Evolutionary conservation across 2,888 invertebrate species (phyloP).

Genomic region (Andrena praecox): DNA sequence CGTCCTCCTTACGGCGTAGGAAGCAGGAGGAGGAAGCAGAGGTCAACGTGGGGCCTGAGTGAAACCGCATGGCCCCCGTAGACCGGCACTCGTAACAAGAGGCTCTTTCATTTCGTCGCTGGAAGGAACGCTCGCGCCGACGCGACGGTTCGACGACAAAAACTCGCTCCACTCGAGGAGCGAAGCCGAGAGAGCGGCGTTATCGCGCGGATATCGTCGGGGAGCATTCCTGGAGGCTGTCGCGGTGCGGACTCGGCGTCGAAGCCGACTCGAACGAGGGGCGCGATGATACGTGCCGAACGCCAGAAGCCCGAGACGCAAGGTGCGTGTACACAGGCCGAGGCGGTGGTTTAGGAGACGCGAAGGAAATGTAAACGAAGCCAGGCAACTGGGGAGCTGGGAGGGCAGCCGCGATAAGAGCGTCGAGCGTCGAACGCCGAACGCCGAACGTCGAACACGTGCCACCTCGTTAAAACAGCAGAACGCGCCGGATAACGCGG

Average conservation of each 20-base stretch:
- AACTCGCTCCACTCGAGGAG: conserved; percentile 19
- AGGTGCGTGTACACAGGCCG: neutral
- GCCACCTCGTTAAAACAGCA: conserved; percentile 55
- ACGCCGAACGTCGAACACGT: conserved; percentile 42
- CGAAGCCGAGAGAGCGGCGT: conserved; percentile 14
- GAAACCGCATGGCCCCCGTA: conserved; percentile 55
- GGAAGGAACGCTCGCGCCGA: neutral
- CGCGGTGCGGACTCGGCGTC: neutral
- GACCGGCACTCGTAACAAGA: conserved; percentile 73
- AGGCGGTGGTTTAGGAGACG: conserved; percentile 41
- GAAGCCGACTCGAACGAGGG: neutral
- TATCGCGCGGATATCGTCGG: conserved; percentile 21
- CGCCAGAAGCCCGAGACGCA: conserved; percentile 4
- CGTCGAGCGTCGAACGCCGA: conserved; percentile 32
- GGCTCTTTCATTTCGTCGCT: conserved; percentile 79
- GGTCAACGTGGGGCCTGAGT: conserved; percentile 24
- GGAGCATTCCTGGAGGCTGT: conserved; percentile 38
- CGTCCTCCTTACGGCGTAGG: conserved; percentile 8
- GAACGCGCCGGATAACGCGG: conserved; percentile 64
- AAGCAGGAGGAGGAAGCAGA: conserved; percentile 5
- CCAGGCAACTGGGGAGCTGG: conserved; percentile 19
- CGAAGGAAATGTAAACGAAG: conserved; percentile 43
- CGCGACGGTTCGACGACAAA: conserved; percentile 41
- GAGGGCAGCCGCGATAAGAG: conserved; percentile 36
- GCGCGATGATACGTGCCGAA: too few relatives aligned